phyloP scores from a whole-genome alignment of 2,113 vertebrate genomes.

The Lasiurus borealis region DNA sequence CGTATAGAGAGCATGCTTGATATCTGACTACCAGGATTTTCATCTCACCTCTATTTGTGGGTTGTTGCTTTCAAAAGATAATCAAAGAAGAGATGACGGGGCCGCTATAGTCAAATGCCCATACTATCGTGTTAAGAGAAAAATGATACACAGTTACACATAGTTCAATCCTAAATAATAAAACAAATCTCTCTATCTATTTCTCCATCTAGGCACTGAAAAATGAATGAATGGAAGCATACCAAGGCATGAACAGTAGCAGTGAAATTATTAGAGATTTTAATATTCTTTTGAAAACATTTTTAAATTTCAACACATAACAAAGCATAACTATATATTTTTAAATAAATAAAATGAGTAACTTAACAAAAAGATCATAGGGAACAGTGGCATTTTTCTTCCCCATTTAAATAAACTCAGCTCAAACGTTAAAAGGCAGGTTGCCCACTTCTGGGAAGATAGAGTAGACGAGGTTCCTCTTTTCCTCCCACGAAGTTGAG shows the following conservation, averaged over 20 bases:
- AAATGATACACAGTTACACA: not conserved
- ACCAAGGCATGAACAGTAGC: not conserved
- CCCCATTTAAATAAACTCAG: not conserved
- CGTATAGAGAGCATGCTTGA: not conserved
- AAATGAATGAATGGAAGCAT: not conserved
- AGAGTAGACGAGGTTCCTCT: not conserved
- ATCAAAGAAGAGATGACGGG: not conserved
- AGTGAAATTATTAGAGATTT: not conserved
- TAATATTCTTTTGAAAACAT: not conserved
- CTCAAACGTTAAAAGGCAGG: not conserved
- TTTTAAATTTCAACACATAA: not conserved
- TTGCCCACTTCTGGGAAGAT: not conserved
- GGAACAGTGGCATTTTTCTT: not conserved
- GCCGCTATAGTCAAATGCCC: not conserved
- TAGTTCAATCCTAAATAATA: not conserved
- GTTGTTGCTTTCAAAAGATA: conserved; percentile 1
- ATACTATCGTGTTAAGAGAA: not conserved
- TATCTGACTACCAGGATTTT: not conserved
- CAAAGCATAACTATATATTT: not conserved
- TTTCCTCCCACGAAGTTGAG: not conserved
- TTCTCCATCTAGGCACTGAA: not conserved
- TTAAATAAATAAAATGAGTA: not conserved
- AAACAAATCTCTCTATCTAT: not conserved
- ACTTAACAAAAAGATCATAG: not conserved
- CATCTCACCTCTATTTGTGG: not conserved